Evolutionary conservation across 2,113 vertebrate genomes (phyloP).

Genomic region (Microcebus jonahi): DNA sequence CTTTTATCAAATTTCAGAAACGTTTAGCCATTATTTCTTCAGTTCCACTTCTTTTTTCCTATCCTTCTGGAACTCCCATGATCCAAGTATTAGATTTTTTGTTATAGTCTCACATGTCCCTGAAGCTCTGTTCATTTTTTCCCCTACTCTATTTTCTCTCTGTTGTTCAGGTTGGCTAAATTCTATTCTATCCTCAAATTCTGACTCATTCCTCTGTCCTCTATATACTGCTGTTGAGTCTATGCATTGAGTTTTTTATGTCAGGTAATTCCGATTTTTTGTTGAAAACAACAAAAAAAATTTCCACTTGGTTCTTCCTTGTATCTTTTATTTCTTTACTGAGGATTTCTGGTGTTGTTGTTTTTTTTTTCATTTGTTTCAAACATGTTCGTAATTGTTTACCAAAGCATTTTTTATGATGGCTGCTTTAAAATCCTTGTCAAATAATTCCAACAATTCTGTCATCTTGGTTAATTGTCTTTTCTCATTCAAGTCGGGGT

Average conservation of each 20-base stretch:
- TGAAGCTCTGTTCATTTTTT: conserved; percentile 7
- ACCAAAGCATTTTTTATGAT: not conserved
- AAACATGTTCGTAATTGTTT: conserved; percentile 5
- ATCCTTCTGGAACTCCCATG: not conserved
- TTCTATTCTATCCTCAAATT: not conserved
- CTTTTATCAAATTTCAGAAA: conserved; percentile 36
- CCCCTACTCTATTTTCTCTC: conserved; percentile 18
- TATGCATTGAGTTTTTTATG: not conserved
- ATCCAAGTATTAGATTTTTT: not conserved
- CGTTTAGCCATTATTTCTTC: conserved; percentile 55
- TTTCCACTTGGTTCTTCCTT: conserved; percentile 30
- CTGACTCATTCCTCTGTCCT: not conserved
- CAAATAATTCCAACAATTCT: conserved; percentile 35
- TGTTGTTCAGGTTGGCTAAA: conserved; percentile 33
- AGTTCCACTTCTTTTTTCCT: conserved; percentile 13
- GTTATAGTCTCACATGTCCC: not conserved
- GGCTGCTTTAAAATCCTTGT: conserved; percentile 25
- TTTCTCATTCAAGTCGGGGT: not conserved
- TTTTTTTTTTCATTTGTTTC: not conserved
- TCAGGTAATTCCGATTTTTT: conserved; percentile 12
- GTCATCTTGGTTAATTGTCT: conserved; percentile 29
- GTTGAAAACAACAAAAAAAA: not conserved
- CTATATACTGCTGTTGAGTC: not conserved
- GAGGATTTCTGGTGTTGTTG: not conserved
- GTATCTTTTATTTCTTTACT: conserved; percentile 47